Evolutionary conservation across 2,113 vertebrate genomes (phyloP), one percentile per base, ranked within the genome.

Genomic region (Phalacrocorax pelagicus): DNA sequence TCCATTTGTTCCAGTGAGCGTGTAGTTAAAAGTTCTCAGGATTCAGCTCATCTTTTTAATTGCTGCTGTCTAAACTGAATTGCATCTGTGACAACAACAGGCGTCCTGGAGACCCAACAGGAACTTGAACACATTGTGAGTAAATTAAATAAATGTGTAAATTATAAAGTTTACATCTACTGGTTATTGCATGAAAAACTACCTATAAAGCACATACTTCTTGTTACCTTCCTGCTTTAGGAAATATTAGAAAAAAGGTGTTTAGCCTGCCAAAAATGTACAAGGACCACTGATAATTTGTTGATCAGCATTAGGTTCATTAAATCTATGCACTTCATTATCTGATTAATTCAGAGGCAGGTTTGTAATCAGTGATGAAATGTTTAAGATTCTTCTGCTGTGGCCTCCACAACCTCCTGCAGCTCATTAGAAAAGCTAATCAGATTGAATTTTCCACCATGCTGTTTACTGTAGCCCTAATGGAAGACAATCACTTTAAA

Each of bases 361-460:
- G 81, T 94, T 95, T 96, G 87, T 94, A 97, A 95, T 96, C 97
- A 96, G 86, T 74, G 84, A 92, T 83, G 81, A 96, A 97, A 97
- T 91, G 89, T 94, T 95, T 97, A 96, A 94, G 93, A 88, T 94
- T 96, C 92, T 96, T 86, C 78, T 82, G 58, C 81, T 95, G 51
- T 93, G 81, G 84, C 84, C 78, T 95, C 84, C 74, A 77, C 91
- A 92, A 44, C 91, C 96, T 97, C 96, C 94, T 96, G 93, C 92
- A 97, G 93, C 92, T 97, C 91, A 97, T 97, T 97, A 97, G 87
- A 91, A 96, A 96, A 96, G 74, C 89, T 97, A 96, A 97, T 97
- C 94, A 95, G 89, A 95, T 94, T 95, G 92, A 94, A 90, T 96
- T 97, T 96, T 96, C 95, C 81, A 96, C 95, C 84, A 87, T 95